Evolutionary conservation across 1,140 invertebrate species (phyloP).

Genomic region (Dolichoris vasculosae): DNA sequence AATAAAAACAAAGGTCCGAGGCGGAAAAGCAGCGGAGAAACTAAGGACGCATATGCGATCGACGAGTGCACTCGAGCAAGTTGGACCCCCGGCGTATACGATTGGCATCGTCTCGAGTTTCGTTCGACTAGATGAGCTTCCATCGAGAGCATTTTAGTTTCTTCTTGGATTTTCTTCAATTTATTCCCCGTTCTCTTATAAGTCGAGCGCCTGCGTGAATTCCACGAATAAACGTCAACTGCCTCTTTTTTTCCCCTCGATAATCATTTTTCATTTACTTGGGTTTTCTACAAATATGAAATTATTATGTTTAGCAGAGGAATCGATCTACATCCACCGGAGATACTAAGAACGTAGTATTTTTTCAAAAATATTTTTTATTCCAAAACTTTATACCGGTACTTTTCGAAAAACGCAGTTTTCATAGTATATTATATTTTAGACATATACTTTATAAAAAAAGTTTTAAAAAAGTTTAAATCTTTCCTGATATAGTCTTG

Average conservation of each 20-base stretch:
- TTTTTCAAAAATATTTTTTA: too few relatives aligned
- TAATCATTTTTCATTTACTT: not conserved
- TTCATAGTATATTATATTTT: too few relatives aligned
- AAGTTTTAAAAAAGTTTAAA: too few relatives aligned
- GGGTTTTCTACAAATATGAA: too few relatives aligned
- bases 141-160: slow-evolving; percentile 12
- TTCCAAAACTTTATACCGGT: too few relatives aligned
- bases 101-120: slow-evolving; percentile 46
- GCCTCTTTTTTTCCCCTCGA: not conserved
- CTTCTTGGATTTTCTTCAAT: slow-evolving; percentile 36
- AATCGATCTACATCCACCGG: too few relatives aligned
- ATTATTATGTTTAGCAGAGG: too few relatives aligned
- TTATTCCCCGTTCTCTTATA: slow-evolving; percentile 1
- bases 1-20: not conserved
- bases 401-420: too few relatives aligned
- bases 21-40: not conserved
- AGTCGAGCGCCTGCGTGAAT: not conserved
- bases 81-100: not conserved
- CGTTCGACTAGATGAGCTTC: slow-evolving; percentile 29
- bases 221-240: not conserved
- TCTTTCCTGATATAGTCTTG: too few relatives aligned
- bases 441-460: too few relatives aligned
- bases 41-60: not conserved
- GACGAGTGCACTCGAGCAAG: not conserved
- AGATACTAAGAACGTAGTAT: too few relatives aligned